Evolutionary conservation across 1,140 invertebrate genomes (phyloP).

Genomic region (Hypsibius dujardini): DNA sequence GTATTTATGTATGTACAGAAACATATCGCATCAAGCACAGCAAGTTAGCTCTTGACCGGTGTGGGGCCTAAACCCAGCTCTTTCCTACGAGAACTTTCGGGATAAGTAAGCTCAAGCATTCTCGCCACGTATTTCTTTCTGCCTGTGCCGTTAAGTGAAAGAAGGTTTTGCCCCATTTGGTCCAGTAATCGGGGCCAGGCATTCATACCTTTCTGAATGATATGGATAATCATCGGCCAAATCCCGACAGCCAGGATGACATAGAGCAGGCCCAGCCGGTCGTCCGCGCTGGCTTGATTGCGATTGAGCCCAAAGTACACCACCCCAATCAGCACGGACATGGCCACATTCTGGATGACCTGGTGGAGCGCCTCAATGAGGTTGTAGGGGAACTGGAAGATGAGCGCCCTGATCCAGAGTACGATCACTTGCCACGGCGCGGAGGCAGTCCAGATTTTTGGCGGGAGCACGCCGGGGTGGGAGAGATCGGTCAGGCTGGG

Average conservation of each 20-base stretch:
- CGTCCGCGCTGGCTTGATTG: constrained; percentile 33
- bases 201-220: constrained; percentile 41
- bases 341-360: constrained; percentile 52
- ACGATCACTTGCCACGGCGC: constrained; percentile 47
- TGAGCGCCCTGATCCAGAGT: constrained; percentile 48
- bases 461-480: constrained; percentile 51
- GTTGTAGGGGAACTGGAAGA: constrained; percentile 72
- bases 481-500: constrained; percentile 50
- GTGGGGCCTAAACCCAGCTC: no score
- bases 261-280: constrained; percentile 61
- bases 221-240: constrained; percentile 54
- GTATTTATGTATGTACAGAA: no score
- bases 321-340: constrained; percentile 63
- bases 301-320: constrained; percentile 52
- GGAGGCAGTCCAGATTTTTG: constrained; percentile 42
- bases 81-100: no score
- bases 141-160: no score
- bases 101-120: no score
- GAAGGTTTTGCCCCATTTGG: no score
- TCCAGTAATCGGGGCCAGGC: no score
- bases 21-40: constrained; percentile 8
- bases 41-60: no score
- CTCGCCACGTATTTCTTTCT: no score
- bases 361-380: constrained; percentile 55
- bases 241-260: constrained; percentile 52